Conservation (phyloP, 2,888 invertebrate genomes). For the Andrena minutula region DNA sequence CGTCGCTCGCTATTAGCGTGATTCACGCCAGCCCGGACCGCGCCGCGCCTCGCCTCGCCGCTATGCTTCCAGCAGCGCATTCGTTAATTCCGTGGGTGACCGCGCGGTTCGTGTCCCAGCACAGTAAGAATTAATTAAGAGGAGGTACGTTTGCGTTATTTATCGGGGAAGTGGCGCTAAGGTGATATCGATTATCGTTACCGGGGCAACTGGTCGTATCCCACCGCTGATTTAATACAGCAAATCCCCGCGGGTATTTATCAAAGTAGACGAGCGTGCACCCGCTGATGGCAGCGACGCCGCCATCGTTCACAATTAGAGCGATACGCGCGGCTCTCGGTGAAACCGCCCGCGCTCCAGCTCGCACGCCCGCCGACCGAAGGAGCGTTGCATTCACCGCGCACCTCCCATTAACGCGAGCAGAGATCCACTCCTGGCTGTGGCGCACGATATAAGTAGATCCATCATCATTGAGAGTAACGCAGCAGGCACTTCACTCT, state of each 20-base stretch:
- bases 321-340: slow-evolving; percentile 40
- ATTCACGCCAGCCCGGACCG: slow-evolving; percentile 15
- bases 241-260: slow-evolving; percentile 32
- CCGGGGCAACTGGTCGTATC: slow-evolving; percentile 6
- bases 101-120: slow-evolving; percentile 20
- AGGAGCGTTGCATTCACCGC: slow-evolving; percentile 53
- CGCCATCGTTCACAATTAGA: slow-evolving; percentile 58
- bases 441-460: slow-evolving; percentile 64
- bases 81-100: slow-evolving; percentile 22
- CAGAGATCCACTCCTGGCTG: slow-evolving; percentile 38
- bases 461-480: slow-evolving; percentile 66
- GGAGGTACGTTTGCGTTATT: slow-evolving; percentile 28
- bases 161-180: slow-evolving; percentile 30
- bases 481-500: slow-evolving; percentile 37
- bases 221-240: slow-evolving; percentile 29
- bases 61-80: not conserved
- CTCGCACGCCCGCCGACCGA: slow-evolving; percentile 7
- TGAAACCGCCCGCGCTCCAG: slow-evolving; percentile 12
- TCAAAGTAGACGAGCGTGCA: slow-evolving; percentile 34
- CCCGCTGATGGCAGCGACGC: slow-evolving; percentile 14
- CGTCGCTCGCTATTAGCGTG: slow-evolving; percentile 37
- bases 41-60: too few species aligned
- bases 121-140: slow-evolving; percentile 46
- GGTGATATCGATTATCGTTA: slow-evolving; percentile 51
- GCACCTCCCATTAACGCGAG: slow-evolving; percentile 51